Evolutionary conservation across 2,797 vertebrate genomes (phyloP), one percentile per base, ranked within the genome.

Genomic region (Toxotes lorentzi): DNA sequence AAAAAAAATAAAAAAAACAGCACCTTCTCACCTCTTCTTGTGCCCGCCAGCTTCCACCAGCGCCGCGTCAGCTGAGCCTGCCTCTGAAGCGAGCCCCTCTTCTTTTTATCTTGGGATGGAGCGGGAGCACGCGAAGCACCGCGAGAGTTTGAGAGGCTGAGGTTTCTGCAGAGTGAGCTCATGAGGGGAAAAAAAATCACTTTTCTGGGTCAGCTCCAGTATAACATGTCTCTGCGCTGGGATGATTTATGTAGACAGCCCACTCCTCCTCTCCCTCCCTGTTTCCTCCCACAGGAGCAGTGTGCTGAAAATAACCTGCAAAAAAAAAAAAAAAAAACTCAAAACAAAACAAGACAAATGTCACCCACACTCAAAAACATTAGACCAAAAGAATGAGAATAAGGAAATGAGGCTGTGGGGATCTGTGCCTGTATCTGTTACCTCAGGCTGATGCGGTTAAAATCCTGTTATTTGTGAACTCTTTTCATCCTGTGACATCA

Each of bases 151-250:
- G 51, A 0, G 2, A 17, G 2, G 21, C 19, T 27, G 21, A 34
- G 67, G 56, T 74, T 84, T 83, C 81, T 81, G 90, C 86, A 86
- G 81, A 58, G 79, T 79, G 82, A 87, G 84, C 86, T 85, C 81
- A 77, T 63, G 73, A 58, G 56, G 51, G 75, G 58, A 12, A 64
- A 73, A 82, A 38, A 30, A 81, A 56, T 61, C 76, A 74, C 74
- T 82, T 91, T 93, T 93, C 90, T 94, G 87, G 92, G 91, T 92
- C 91, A 92, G 21, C 73, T 81, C 77, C 82, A 65, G 61, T 63
- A 62, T 9, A 81, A 84, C 80, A 45, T 77, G 86, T 81, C 88
- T 82, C 60, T 35, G 16, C 64, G 81, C 45, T 3, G 66, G 65
- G 84, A 89, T 91, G 87, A 94, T 92, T 90, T 78, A 92, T 90